Conservation (phyloP, 2,888 invertebrate genomes). For the Folsomia manolachei region DNA sequence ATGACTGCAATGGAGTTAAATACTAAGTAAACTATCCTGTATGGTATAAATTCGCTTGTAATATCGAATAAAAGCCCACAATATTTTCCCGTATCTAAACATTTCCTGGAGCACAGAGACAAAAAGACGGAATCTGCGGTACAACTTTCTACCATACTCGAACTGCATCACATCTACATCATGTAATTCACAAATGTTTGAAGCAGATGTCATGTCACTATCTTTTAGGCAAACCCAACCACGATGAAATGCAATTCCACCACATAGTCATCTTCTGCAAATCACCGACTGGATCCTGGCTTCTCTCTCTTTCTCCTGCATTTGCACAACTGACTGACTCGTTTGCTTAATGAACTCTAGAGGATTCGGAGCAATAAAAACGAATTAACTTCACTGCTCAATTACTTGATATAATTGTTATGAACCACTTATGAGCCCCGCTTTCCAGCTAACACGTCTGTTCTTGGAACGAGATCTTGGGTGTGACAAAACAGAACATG, state of each 20-base stretch:
- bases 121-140: background rate
- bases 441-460: background rate
- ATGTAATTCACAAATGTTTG: background rate
- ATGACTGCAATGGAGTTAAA: background rate
- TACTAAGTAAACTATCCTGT: background rate
- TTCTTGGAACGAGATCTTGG: background rate
- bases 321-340: slow-evolving; percentile 4
- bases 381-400: background rate
- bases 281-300: background rate
- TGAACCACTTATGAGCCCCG: background rate
- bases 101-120: background rate
- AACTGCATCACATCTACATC: background rate
- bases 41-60: too few species aligned
- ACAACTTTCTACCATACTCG: too few species aligned
- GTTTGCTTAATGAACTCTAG: background rate
- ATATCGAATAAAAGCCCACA: background rate
- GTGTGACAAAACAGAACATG: too few species aligned
- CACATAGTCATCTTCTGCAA: background rate
- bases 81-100: background rate
- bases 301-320: background rate
- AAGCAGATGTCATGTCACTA: background rate
- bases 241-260: background rate
- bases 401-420: slow-evolving; percentile 10
- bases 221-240: background rate
- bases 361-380: background rate